Conservation (phyloP, 2,888 invertebrate species). For the Magallana nippona region DNA sequence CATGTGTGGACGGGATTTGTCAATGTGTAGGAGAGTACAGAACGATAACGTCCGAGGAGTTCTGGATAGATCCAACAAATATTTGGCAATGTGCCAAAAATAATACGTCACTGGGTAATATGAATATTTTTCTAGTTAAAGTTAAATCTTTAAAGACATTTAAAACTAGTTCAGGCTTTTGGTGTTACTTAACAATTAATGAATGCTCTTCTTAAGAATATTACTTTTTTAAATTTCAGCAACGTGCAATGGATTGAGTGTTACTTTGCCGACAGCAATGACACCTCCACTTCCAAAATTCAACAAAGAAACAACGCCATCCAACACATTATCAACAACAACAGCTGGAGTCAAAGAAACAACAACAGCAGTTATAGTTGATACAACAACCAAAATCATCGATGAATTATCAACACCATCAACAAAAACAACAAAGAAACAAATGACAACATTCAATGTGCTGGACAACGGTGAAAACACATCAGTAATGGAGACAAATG, state of each 20-base stretch:
- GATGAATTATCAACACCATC: not conserved
- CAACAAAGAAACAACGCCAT: not conserved
- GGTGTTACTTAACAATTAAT: no score
- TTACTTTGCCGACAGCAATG: not conserved
- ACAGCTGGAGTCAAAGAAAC: not conserved
- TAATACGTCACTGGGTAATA: slow-evolving; percentile 58
- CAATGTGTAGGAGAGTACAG: slow-evolving; percentile 58
- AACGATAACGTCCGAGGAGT: slow-evolving; percentile 58
- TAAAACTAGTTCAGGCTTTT: no score
- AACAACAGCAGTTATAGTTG: not conserved
- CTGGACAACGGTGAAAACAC: not conserved
- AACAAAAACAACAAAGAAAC: not conserved
- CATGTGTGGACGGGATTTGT: slow-evolving; percentile 58
- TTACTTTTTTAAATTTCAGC: not conserved
- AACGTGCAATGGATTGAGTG: not conserved
- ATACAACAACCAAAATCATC: not conserved
- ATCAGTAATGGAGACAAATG: no score
- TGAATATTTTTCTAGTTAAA: not conserved
- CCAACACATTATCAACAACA: not conserved
- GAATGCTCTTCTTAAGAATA: no score
- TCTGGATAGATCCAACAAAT: slow-evolving; percentile 61
- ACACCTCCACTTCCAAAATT: not conserved
- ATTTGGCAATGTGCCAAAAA: slow-evolving; percentile 58
- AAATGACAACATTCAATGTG: not conserved
- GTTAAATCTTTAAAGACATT: not conserved